Base-by-base conservation (phyloP, 2,888 invertebrate genomes). In the Macropis europaea region DNA sequence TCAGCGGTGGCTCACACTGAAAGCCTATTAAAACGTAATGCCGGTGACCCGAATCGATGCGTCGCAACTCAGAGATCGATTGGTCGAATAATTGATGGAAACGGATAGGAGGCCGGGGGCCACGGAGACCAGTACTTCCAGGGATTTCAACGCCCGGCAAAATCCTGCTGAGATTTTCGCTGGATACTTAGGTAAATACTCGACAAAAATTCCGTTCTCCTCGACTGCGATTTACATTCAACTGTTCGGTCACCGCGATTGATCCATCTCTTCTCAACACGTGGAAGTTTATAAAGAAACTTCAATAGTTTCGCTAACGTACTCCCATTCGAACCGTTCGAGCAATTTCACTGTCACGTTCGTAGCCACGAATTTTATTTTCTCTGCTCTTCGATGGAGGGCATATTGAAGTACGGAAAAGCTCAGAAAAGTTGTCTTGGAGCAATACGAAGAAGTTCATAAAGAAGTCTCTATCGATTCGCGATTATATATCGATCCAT, bases 131-230 rank as follows among this genome's bases (percentile, higher is more conserved):
- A 42, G 57, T 42, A 66, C 48, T 45, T 45, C 50, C 71, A 74
- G 81, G 76, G 81, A 81, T 73, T 81, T 82, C 81, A 78, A 83
- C 66, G 83, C 79, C 48, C 63, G 75, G 79, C 9, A 42, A 63
- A 53, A 74, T 69, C 57, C 59, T 48, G 50, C 42, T 17, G 68
- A 40, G 72, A 76, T 77, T 77, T 67, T 75, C 62, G 30, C 26
- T 15, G 47, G 28, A 28, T 5, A 47, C 66, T 40, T 45, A 3
- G 24, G n/a, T 17, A 34, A 45, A 45, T 13, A 45, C 11, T 63
- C 34, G 40, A 32, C 45, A 53, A 59, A 53, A 59, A 59, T 40
- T 36, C 6, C 11, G 11, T 26, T 19, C 38, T 2, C 1, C 17
- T 13, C 28, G 30, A 36, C 19, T 13, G n/a, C 24, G 4, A 43